Conservation (phyloP, 2,888 invertebrate species). For the Clanis bilineata region DNA sequence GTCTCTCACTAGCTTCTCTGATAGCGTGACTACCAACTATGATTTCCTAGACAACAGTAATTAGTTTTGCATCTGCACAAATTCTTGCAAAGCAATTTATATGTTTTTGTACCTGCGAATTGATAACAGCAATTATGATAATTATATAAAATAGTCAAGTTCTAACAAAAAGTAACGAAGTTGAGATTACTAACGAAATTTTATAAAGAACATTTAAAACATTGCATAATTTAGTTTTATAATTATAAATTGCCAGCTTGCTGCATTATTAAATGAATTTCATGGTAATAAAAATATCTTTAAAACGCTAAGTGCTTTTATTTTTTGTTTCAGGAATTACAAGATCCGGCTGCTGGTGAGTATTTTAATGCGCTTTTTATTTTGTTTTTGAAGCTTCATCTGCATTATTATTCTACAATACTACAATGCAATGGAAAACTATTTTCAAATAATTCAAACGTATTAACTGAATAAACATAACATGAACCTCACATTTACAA, state of each 20-base stretch:
- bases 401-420: slow-evolving; percentile 15
- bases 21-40: slow-evolving; percentile 13
- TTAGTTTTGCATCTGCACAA: slow-evolving; percentile 25
- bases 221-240: slow-evolving; percentile 11
- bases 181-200: background rate
- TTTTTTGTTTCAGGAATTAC: slow-evolving; percentile 70
- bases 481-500: too few relatives aligned
- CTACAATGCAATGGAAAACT: background rate
- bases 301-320: slow-evolving; percentile 25
- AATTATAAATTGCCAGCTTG: slow-evolving; percentile 29
- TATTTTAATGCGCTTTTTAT: slow-evolving; percentile 24
- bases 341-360: slow-evolving; percentile 67
- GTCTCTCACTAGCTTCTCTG: background rate
- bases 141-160: background rate
- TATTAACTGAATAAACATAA: too few relatives aligned
- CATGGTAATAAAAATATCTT: slow-evolving; percentile 23
- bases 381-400: background rate
- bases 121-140: background rate
- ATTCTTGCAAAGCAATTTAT: slow-evolving; percentile 27
- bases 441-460: too few relatives aligned
- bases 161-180: background rate
- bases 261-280: slow-evolving; percentile 18
- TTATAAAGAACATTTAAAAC: background rate
- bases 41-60: slow-evolving; percentile 9
- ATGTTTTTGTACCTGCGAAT: slow-evolving; percentile 9